Evolutionary conservation across 2,888 invertebrate species (phyloP).

Genomic region (Tenthredo mesomela): DNA sequence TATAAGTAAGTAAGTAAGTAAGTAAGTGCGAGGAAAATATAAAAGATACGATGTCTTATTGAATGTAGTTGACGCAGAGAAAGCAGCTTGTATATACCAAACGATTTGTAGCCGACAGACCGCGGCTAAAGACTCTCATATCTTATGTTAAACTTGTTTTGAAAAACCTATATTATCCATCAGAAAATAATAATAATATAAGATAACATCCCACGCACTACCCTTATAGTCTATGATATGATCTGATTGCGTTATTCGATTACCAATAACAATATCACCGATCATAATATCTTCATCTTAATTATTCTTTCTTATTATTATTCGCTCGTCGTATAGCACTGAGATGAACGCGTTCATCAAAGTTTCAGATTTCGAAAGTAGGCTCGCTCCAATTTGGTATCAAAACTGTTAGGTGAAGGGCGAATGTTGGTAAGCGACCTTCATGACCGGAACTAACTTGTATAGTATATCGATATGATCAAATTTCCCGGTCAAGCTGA

Average conservation of each 20-base stretch:
- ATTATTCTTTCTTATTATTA: background rate
- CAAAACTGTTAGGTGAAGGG: conserved; percentile 41
- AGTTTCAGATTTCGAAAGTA: conserved; percentile 43
- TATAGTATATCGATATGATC: background rate
- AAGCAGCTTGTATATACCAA: conserved; percentile 18
- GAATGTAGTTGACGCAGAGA: conserved; percentile 30
- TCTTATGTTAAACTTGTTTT: background rate
- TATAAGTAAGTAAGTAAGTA: conserved; percentile 7
- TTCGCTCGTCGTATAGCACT: no score
- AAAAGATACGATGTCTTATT: background rate
- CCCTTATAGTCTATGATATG: background rate
- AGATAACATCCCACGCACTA: background rate
- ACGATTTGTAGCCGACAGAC: conserved; percentile 22
- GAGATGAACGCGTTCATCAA: background rate
- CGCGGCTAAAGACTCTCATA: conserved; percentile 33
- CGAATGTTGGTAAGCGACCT: background rate
- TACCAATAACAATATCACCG: no score
- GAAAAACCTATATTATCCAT: no score
- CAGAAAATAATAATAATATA: background rate
- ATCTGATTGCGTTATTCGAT: background rate
- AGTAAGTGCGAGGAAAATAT: background rate
- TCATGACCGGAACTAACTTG: conserved; percentile 27
- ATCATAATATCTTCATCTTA: background rate
- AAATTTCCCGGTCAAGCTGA: background rate
- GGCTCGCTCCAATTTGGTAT: background rate